Evolutionary conservation across 2,888 invertebrate genomes (phyloP), one percentile per base, ranked within the genome.

Genomic region (Esperia sulphurella): DNA sequence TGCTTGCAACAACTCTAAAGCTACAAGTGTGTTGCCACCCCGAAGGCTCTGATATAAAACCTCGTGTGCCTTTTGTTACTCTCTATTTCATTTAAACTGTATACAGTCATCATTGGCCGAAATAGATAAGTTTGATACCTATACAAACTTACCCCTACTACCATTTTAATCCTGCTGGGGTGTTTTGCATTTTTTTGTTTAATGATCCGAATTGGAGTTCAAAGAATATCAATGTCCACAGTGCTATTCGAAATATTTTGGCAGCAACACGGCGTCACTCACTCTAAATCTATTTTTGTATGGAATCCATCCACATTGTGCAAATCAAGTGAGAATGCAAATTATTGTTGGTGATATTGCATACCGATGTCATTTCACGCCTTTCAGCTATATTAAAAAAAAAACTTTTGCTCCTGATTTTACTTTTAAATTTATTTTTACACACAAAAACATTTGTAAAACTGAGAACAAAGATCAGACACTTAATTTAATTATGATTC

Each of bases 191-290:
- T 14, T 13, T n/a, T 13, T 3, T 13, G 7, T 39, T 14, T 5
- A 13, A 13, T 39, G 2, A 39, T 1, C n/a, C 7, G 39, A 39
- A 39, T 43, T 54, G 49, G 45, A 44, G 46, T 57, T 57, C 52
- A 60, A 75, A 69, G 62, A 71, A 78, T 73, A 83, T 81, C 82
- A 83, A 83, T 76, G 86, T 67, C 82, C 83, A 84, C 75, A 58
- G 45, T 59, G 82, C 72, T 84, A 88, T 86, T 79, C 71, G 53
- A 79, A 84, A 77, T 79, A 86, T 87, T 85, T 87, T 87, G 87
- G 87, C 87, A 86, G 75, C 71, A 69, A 59, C 58, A 67, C 79
- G 70, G 71, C 78, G 79, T 78, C 83, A 79, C 83, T 82, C 75
- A 83, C 84, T 83, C 79, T 67, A 69, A 68, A 74, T 80, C 84